Evolutionary conservation across 2,113 vertebrate species (phyloP), one percentile per base, ranked within the genome.

Genomic region (Albula glossodonta): DNA sequence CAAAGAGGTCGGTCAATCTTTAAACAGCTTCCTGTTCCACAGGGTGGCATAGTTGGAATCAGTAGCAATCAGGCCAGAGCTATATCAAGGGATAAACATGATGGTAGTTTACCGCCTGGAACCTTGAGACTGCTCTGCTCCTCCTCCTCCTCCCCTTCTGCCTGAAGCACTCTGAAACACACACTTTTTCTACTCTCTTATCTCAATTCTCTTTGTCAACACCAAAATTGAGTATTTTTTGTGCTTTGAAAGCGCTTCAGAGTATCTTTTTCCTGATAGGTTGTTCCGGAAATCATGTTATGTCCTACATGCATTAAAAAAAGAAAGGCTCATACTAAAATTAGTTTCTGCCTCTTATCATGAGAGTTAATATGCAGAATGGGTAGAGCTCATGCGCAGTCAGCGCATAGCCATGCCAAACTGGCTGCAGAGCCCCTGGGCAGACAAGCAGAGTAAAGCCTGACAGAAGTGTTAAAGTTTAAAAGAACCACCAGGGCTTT

Each of bases 301-400:
- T 57, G 56, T 10, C 53, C 31, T 60, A 50, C 5, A 78, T 57
- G 52, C 52, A 50, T 80, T 15, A 3, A 60, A 17, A n/a, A 51
- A 66, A 66, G 81, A 81, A 81, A 81, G 0, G 87, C 83, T 31
- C 84, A 80, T 82, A 80, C 87, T 92, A 91, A 92, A 92, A 91
- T 93, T 93, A 92, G 88, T 51, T 81, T 19, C 66, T 86, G 87
- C 86, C 88, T 87, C 90, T 90, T 93, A 91, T 94, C 87, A 19
- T 80, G 87, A 82, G 83, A 86, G 84, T 80, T 84, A 86, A 86
- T 86, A 84, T 85, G 81, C 85, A 85, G 84, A 88, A 83, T 41
- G 89, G 85, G 86, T 78, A 88, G 51, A 57, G 51, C 81, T 87
- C 0, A 88, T 70, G 84, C 57, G 86, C 79, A 51, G 53, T 81